Conservation (phyloP, 2,113 vertebrate species). For the Chloropsis cyanopogon region DNA sequence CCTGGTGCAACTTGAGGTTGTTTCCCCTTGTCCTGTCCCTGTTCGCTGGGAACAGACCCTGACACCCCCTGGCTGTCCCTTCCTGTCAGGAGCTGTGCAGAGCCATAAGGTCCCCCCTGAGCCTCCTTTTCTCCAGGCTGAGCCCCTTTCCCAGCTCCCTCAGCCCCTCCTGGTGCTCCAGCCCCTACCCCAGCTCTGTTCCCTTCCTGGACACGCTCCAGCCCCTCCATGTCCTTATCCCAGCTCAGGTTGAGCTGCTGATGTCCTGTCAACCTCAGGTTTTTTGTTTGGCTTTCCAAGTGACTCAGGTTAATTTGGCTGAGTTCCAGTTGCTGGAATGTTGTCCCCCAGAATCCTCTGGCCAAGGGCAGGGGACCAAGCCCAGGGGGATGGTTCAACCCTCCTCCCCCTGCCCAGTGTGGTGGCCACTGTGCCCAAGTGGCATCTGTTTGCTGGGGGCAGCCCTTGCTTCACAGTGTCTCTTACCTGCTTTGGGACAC, state of each 20-base stretch:
- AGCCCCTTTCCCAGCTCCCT: neutral
- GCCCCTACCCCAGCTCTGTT: fast-evolving
- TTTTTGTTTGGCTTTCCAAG: neutral
- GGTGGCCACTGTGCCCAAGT: neutral
- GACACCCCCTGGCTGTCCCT: fast-evolving
- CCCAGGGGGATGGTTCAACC: neutral
- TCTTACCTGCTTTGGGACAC: neutral
- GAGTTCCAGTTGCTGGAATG: neutral
- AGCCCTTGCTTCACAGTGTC: neutral
- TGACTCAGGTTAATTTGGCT: neutral
- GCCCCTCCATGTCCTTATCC: neutral
- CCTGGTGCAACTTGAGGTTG: fast-evolving
- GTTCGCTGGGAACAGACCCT: neutral
- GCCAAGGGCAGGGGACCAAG: neutral
- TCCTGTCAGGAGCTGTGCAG: neutral
- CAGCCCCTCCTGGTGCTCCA: neutral
- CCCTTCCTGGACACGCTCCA: fast-evolving
- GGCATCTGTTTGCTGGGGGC: neutral
- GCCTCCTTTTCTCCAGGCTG: neutral
- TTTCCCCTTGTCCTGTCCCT: fast-evolving
- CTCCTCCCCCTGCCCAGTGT: neutral
- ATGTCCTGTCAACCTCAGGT: neutral
- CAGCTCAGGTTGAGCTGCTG: neutral
- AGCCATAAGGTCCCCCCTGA: neutral
- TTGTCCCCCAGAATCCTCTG: neutral